Percentiles rank a stretch among this genome's conserved stretches.
These are phyloP conservation scores for Aphodius granarius DNA, from an alignment of 2,888 invertebrate species.

Conservation along the genomic window DNA sequence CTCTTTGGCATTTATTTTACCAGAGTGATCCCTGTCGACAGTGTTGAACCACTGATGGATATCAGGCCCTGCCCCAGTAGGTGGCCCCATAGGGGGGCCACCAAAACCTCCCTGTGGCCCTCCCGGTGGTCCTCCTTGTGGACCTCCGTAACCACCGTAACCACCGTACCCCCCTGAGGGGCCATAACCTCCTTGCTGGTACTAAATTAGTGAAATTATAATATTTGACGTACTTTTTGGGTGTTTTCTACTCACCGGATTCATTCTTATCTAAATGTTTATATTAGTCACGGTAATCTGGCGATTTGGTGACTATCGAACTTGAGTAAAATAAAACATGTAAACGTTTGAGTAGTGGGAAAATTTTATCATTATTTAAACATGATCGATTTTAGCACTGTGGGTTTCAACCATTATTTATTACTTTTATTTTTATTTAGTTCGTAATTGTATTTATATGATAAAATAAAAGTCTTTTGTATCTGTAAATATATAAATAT, in stretches of 20 bases:
- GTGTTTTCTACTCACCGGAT: neutral
- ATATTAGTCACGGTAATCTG: neutral
- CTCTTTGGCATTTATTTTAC: conserved; percentile 76
- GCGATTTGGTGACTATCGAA: neutral
- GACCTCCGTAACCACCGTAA: conserved; percentile 7
- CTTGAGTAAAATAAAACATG: neutral
- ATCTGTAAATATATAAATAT: no score
- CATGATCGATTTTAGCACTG: no score
- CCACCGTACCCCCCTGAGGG: conserved; percentile 16
- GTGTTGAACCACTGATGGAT: conserved; percentile 81
- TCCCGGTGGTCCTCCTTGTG: conserved; percentile 2
- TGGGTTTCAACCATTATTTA: neutral
- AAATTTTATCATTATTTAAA: neutral
- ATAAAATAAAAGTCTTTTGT: no score
- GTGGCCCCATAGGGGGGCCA: conserved; percentile 20
- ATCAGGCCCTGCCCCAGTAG: conserved; percentile 64
- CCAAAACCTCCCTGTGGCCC: conserved; percentile 20
- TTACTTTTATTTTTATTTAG: neutral
- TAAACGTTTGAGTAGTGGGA: neutral
- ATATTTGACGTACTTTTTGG: neutral
- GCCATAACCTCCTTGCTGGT: neutral
- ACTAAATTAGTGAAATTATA: neutral
- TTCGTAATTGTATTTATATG: no score
- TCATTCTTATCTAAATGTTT: neutral
- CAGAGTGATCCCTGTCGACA: conserved; percentile 83